Evolutionary conservation across 2,113 vertebrate species (phyloP).

Genomic region (Eretmochelys imbricata): DNA sequence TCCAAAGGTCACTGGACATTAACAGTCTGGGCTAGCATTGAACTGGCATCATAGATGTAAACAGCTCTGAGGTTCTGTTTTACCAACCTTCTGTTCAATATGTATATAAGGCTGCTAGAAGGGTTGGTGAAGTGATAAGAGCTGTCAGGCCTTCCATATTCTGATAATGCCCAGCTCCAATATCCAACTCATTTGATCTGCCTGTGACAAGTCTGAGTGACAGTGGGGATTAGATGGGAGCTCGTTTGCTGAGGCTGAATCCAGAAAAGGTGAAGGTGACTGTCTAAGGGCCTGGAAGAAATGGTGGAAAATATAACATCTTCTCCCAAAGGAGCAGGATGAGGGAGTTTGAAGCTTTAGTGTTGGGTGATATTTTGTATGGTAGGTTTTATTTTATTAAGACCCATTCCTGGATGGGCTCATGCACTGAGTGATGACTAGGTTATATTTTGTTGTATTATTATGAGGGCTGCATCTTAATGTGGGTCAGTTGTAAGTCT

Average conservation of each 20-base stretch:
- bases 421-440: background rate
- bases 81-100: background rate
- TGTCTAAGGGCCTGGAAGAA: background rate
- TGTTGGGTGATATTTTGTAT: background rate
- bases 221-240: background rate
- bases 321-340: background rate
- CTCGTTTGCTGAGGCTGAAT: background rate
- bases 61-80: background rate
- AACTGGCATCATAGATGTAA: background rate
- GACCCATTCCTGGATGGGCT: background rate
- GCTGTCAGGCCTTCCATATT: background rate
- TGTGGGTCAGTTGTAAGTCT: background rate
- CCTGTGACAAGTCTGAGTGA: background rate
- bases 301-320: background rate
- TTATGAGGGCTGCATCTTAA: background rate
- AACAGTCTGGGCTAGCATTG: rapidly evolving
- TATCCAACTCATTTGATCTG: background rate
- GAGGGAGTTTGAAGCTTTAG: background rate
- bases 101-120: background rate
- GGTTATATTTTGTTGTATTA: background rate
- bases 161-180: background rate
- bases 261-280: background rate
- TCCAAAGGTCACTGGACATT: background rate
- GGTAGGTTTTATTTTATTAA: background rate
- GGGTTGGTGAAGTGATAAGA: background rate